Base-by-base conservation (phyloP, 2,797 vertebrate species). In the Periparus ater region DNA sequence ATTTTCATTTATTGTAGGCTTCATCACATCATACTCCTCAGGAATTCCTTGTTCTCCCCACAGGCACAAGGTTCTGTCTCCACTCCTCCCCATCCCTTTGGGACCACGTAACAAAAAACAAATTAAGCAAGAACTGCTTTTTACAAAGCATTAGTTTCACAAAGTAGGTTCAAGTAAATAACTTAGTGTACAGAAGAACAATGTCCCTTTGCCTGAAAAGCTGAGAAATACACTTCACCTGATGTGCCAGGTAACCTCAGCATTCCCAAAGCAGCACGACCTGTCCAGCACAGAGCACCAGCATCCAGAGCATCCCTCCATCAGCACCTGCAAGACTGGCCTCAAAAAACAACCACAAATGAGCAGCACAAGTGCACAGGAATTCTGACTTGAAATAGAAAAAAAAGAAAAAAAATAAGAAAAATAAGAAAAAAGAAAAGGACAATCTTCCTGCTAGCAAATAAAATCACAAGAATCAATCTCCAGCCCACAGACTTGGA, bases 241-340 rank as follows among this genome's bases (percentile, higher is more conserved):
- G 12, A 6, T 23, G 14, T 73, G 36, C 25, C 34, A 71, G 55
- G 14, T 45, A 51, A 15, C 17, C 48, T 26, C n/a, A 62, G 27
- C 42, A 30, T 34, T 38, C n/a, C 30, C 79, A 48, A 17, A 81
- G 54, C 44, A 66, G 62, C 40, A 75, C 36, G 38, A 60, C 26
- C 29, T 20, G 23, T 10, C 63, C 45, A 63, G 15, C 12, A 36
- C 34, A 42, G 0, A 62, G 48, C 44, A 40, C 11, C 62, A 78
- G 40, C 42, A 70, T 17, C 27, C 55, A 53, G 21, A 70, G 66
- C 30, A 74, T 32, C 51, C 27, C 34, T n/a, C 19, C 26, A n/a
- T 7, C 71, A 44, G 21, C n/a, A 19, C 42, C 44, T 10, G 1
- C 42, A 38, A 34, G 10, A 29, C 0, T 19, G 10, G 6, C 26